Base-by-base conservation (phyloP, 2,113 vertebrate species). In the Salvelinus alpinus region DNA sequence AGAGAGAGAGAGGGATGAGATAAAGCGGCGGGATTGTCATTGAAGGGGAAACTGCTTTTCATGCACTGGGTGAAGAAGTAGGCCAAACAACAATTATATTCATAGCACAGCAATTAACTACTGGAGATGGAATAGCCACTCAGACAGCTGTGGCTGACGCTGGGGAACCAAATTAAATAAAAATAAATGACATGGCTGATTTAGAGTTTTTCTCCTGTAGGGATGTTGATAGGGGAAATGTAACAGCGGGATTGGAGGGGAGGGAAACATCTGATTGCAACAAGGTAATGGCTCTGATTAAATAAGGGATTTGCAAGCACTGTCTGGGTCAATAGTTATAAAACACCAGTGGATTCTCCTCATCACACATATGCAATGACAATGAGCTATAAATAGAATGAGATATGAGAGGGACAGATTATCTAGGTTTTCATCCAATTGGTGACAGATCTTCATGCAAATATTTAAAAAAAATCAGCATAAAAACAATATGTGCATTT, bases 41-140 rank as follows among this genome's bases (percentile, higher is more conserved):
- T 70, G 71, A 77, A 77, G 77, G 47, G 72, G 54, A 85, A 68
- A 68, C 68, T 57, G 71, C 38, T 81, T 85, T 76, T 75, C 66
- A 57, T 9, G 12, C 64, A 64, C 27, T 13, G 20, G 16, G 51
- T 67, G 22, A 25, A 80, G 64, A 82, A 80, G 64, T 82, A 80
- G 83, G 83, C 22, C 78, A 82, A 67, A 65, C 68, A 78, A 71
- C 29, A 20, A 9, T 44, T 73, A 80, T 82, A 82, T 85, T 82
- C 70, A 82, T 82, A 85, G 80, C 34, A 29, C 47, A 34, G 47
- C 78, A 82, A 82, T 82, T 82, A 85, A 68, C 65, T 77, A 74
- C 69, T 72, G 67, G 16, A 80, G 69, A 69, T 31, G 67, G 22
- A 64, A 54, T 73, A 70, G 78, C 34, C 69, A 62, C 72, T 47